Conservation (phyloP, 2,888 invertebrate species). For the Lagria hirta region DNA sequence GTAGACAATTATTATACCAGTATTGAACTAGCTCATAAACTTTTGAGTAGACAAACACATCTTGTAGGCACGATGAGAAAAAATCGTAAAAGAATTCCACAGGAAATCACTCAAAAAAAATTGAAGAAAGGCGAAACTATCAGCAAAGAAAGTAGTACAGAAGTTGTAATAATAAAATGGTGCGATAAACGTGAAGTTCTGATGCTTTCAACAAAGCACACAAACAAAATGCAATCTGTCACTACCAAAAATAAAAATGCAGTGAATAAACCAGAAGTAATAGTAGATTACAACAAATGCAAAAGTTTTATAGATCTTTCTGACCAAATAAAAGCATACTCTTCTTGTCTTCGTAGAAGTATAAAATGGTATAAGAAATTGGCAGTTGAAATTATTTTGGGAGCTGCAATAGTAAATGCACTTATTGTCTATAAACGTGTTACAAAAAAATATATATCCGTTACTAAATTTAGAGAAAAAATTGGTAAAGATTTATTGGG, state of each 20-base stretch:
- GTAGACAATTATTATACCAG: slow-evolving; percentile 32
- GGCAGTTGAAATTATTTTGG: no score
- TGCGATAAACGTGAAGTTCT: slow-evolving; percentile 41
- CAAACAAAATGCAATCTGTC: no score
- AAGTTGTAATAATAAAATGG: slow-evolving; percentile 38
- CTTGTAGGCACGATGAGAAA: slow-evolving; percentile 38
- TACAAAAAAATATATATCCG: no score
- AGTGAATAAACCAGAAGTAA: no score
- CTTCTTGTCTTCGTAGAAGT: no score
- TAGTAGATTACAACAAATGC: slow-evolving; percentile 37
- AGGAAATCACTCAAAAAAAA: slow-evolving; percentile 21
- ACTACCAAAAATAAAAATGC: no score
- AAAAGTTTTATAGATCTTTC: slow-evolving; percentile 40
- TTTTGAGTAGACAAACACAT: slow-evolving; percentile 36
- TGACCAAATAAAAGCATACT: slow-evolving; percentile 35
- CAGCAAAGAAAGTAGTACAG: slow-evolving; percentile 19
- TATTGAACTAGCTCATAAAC: slow-evolving; percentile 24
- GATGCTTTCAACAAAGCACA: slow-evolving; percentile 38
- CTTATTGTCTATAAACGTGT: no score
- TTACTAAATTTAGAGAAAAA: no score
- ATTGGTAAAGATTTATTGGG: no score
- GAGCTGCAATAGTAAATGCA: no score
- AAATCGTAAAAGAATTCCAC: slow-evolving; percentile 29
- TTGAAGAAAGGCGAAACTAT: slow-evolving; percentile 21
- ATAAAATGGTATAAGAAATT: no score